Evolutionary conservation across 2,888 invertebrate species (phyloP), one percentile per base, ranked within the genome.

Genomic region (Psylliodes chrysocephalus): DNA sequence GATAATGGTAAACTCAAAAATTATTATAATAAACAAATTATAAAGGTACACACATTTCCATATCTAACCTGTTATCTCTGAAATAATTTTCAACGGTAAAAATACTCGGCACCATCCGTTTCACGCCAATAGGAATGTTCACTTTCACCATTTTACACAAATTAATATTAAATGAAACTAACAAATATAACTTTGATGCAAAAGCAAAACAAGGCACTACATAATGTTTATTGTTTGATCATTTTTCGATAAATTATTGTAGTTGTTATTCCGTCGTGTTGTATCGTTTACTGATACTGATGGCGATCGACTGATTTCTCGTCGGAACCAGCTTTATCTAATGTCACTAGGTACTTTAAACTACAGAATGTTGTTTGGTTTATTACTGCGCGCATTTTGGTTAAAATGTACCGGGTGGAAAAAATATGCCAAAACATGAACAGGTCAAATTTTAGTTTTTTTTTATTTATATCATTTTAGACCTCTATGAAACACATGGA

Each of bases 81-180:
- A 69, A 67, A 60, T 70, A 71, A 54, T 70, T 67, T 53, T 70
- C 72, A 60, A 74, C 70, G 8, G 70, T 71, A 60, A 72, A 73
- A 40, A 74, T 67, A 30, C 44, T 46, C 3, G 65, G 65, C 44
- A 68, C 69, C 54, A 67, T 63, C 19, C 56, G 53, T 55, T 71
- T 71, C 7, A 68, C 66, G 60, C 65, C 57, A 18, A 19, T 38
- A 5, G 64, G 47, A 62, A 68, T 51, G 57, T 68, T 67, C 61
- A 69, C 64, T 64, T 71, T 66, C 62, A 67, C 70, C 70, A 70
- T 68, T 40, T 65, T 63, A 14, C 47, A 53, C 18, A 60, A 4
- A 14, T 15, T 12, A 1, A 7, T 38, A 14, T 38, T n/a, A 38
- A 2, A 5, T 14, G 3, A 30, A 30, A 30, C 4, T 10, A 14